These are phyloP conservation scores for Caenorhabditis sinica DNA, from an alignment of 2,888 invertebrate genomes.

Conservation along the genomic window DNA sequence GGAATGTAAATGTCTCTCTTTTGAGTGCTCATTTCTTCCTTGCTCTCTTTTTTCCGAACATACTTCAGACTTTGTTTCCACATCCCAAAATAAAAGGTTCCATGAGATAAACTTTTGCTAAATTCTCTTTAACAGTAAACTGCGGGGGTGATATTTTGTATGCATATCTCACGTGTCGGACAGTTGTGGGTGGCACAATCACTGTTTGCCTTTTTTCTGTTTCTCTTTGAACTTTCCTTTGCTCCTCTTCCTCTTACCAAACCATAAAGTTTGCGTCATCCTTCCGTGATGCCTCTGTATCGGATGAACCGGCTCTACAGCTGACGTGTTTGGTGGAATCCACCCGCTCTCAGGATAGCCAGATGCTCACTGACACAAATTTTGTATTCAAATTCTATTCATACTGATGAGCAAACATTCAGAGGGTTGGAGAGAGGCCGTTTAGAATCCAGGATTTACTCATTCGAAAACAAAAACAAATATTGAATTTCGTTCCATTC, in stretches of 20 bases:
- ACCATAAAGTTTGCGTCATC: conserved; percentile 43
- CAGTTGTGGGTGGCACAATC: conserved; percentile 52
- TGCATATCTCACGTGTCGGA: conserved; percentile 24
- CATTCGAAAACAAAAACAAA: conserved; percentile 51
- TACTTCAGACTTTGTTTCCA: neutral
- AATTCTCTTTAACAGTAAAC: neutral
- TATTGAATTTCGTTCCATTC: conserved; percentile 57
- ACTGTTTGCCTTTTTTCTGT: conserved; percentile 50
- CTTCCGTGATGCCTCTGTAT: conserved; percentile 23
- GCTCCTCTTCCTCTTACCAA: neutral
- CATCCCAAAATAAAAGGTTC: neutral
- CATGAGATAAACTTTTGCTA: neutral
- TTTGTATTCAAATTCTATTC: conserved; percentile 10
- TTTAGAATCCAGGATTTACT: conserved; percentile 20
- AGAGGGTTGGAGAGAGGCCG: neutral
- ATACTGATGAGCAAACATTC: conserved; percentile 17
- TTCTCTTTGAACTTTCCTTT: conserved; percentile 45
- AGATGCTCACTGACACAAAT: conserved; percentile 18
- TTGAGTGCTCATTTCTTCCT: conserved; percentile 33
- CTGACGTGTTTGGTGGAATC: conserved; percentile 27
- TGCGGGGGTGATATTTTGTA: conserved; percentile 31
- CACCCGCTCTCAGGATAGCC: conserved; percentile 6
- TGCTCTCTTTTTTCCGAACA: conserved; percentile 12
- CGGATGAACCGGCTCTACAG: conserved; percentile 42
- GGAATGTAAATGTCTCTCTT: conserved; percentile 51